These are phyloP conservation scores for Nycticryphes semicollaris DNA, from an alignment of 2,113 vertebrate genomes.

Conservation along the genomic window DNA sequence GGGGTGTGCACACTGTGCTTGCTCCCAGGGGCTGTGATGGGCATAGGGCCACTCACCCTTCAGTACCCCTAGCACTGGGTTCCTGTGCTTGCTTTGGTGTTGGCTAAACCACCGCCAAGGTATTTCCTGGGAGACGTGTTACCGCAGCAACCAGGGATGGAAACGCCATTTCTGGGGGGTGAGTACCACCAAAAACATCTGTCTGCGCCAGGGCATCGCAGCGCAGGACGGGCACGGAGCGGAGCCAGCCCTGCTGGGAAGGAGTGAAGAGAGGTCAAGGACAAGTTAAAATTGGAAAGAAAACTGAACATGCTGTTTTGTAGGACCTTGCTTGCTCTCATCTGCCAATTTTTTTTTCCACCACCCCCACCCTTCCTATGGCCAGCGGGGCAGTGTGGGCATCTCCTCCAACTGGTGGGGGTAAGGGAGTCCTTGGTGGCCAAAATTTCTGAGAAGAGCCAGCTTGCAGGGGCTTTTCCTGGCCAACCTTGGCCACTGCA, in stretches of 20 bases:
- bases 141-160: background rate
- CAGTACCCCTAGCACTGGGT: fast-evolving
- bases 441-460: background rate
- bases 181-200: constrained; percentile 21
- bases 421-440: background rate
- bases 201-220: background rate
- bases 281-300: constrained; percentile 70
- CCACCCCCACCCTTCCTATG: background rate
- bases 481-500: fast-evolving
- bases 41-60: background rate
- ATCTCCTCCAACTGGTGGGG: background rate
- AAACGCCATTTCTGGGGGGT: background rate
- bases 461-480: background rate
- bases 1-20: background rate
- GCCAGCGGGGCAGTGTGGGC: background rate
- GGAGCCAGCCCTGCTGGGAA: constrained; percentile 28
- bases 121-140: background rate
- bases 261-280: constrained; percentile 48
- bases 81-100: background rate
- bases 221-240: background rate
- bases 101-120: background rate
- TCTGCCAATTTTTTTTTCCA: constrained; percentile 32
- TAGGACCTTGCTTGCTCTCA: background rate
- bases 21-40: background rate
- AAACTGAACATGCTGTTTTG: constrained; percentile 57